Conservation (phyloP, 30 jellyfish, hydroid and myxozoan genomes). For the Turritopsis rubra region DNA sequence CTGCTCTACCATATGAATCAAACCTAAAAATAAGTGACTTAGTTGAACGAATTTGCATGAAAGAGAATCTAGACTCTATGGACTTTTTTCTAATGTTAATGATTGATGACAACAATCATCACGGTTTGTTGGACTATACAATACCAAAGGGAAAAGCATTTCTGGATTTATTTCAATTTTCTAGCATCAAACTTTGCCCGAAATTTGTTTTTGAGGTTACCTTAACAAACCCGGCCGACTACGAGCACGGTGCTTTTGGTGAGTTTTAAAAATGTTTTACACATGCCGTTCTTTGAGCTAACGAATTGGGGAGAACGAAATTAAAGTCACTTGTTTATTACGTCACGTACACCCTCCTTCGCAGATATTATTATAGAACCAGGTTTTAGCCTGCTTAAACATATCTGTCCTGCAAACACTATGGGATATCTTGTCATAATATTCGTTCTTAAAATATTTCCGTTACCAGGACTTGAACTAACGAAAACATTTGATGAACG, state of each 20-base stretch:
- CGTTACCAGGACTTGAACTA: conserved; percentile 54
- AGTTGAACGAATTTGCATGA: conserved; percentile 53
- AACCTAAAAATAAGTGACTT: conserved; percentile 53
- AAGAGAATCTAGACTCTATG: conserved; percentile 40
- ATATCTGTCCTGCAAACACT: no score
- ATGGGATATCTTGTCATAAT: no score
- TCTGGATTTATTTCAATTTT: conserved; percentile 42
- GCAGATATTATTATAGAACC: no score
- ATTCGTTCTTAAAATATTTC: background rate
- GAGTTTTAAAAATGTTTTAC: conserved; percentile 3
- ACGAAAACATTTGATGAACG: conserved; percentile 38
- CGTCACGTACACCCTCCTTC: background rate
- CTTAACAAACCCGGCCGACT: conserved; percentile 71
- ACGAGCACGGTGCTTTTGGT: conserved; percentile 85
- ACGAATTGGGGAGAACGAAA: background rate
- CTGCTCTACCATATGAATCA: conserved; percentile 41
- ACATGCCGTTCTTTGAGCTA: background rate
- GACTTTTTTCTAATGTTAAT: conserved; percentile 75
- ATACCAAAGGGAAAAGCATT: conserved; percentile 59
- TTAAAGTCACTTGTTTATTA: background rate
- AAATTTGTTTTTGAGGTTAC: conserved; percentile 60
- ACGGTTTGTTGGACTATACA: conserved; percentile 61
- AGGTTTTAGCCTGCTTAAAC: no score
- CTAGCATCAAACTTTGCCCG: conserved; percentile 61
- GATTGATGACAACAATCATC: conserved; percentile 54